Conservation (phyloP, 2,113 vertebrate species). For the Xenopus borealis region DNA sequence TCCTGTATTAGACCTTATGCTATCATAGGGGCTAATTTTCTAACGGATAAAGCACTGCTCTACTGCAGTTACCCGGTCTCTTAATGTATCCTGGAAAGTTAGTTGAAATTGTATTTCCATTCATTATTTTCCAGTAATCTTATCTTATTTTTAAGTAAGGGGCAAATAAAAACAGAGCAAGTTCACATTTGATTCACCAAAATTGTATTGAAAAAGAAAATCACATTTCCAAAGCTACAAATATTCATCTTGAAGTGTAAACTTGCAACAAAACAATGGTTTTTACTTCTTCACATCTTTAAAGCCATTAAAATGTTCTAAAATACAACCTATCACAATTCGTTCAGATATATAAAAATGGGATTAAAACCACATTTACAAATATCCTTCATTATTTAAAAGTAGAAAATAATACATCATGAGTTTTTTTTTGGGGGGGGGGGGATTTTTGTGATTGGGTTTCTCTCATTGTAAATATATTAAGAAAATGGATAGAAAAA, state of each 20-base stretch:
- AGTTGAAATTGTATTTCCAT: too few relatives aligned
- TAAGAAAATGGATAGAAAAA: slow-evolving; percentile 14
- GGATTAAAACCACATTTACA: slow-evolving; percentile 44
- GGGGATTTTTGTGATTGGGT: slow-evolving; percentile 12
- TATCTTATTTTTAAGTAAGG: too few relatives aligned
- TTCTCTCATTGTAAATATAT: slow-evolving; percentile 28
- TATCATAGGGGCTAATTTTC: too few relatives aligned
- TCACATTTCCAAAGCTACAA: slow-evolving; percentile 35
- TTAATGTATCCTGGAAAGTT: too few relatives aligned
- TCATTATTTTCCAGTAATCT: too few relatives aligned
- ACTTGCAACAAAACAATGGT: slow-evolving; percentile 20
- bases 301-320: slow-evolving; percentile 39
- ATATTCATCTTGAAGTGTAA: slow-evolving; percentile 41
- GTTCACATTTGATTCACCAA: neutral
- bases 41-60: too few relatives aligned
- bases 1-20: too few relatives aligned
- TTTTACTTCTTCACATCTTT: slow-evolving; percentile 22
- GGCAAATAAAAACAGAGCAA: neutral
- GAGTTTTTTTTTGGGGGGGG: neutral
- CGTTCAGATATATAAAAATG: slow-evolving; percentile 33
- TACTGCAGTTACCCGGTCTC: too few relatives aligned
- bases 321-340: slow-evolving; percentile 40
- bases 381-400: slow-evolving; percentile 48
- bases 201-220: slow-evolving; percentile 10
- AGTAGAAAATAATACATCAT: slow-evolving; percentile 45